Conservation (phyloP, 1,140 invertebrate species). For the Saccostrea glomerata region DNA sequence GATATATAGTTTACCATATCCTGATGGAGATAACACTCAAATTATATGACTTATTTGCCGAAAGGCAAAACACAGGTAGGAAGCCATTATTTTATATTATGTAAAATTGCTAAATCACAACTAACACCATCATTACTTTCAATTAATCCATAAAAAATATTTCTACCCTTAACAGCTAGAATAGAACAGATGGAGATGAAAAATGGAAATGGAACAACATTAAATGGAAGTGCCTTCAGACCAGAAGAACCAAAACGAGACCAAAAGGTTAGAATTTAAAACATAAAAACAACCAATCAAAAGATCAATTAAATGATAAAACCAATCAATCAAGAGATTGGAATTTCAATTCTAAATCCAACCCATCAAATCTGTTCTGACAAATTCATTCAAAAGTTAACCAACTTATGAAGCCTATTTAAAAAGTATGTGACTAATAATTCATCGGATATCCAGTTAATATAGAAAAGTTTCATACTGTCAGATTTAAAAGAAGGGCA, state of each 20-base stretch:
- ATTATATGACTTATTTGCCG: conserved; percentile 50
- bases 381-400: no score
- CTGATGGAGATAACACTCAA: conserved; percentile 89
- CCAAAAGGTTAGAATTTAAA: conserved; percentile 28
- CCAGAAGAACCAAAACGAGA: conserved; percentile 24
- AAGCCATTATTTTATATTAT: neutral
- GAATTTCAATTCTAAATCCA: neutral
- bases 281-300: no score
- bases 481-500: no score
- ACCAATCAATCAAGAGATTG: neutral
- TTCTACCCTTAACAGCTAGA: conserved; percentile 19
- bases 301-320: no score
- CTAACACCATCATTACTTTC: neutral
- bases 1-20: conserved; percentile 93
- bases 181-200: conserved; percentile 61
- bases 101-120: neutral
- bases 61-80: conserved; percentile 63
- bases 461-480: no score
- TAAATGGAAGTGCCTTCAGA: conserved; percentile 53
- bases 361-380: no score
- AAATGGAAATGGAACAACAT: conserved; percentile 53
- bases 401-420: no score
- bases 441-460: no score
- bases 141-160: neutral
- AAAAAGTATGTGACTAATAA: no score